phyloP scores from a whole-genome alignment of 2,888 invertebrate genomes.

The Oscheius myriophilus region DNA sequence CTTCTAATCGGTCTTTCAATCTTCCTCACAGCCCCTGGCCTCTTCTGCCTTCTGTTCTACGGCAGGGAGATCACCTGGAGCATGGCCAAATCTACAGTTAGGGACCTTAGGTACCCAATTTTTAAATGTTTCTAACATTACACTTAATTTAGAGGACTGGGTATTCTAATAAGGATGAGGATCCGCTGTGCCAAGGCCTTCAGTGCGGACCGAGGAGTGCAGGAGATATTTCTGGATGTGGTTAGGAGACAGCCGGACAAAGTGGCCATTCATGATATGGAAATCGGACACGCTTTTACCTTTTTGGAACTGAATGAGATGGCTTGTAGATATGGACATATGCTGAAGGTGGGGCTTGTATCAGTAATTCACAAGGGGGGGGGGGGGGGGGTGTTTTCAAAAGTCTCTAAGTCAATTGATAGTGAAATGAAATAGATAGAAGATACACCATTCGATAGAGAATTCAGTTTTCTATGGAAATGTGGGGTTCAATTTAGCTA shows the following conservation, averaged over 20 bases:
- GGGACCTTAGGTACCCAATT: constrained; percentile 15
- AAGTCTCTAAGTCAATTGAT: no score
- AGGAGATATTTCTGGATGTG: constrained; percentile 27
- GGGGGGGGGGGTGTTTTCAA: neutral
- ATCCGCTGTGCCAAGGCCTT: constrained; percentile 25
- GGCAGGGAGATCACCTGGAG: constrained; percentile 5
- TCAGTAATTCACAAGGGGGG: no score
- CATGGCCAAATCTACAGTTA: constrained; percentile 3
- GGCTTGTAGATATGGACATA: constrained; percentile 31
- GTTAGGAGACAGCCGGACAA: constrained; percentile 29
- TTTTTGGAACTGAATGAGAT: constrained; percentile 35
- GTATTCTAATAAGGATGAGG: constrained; percentile 21
- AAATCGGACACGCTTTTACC: constrained; percentile 24
- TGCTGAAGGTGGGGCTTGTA: constrained; percentile 31
- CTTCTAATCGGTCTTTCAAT: no score
- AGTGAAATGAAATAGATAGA: no score
- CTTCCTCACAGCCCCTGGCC: no score
- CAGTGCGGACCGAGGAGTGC: constrained; percentile 22
- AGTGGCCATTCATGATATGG: constrained; percentile 36
- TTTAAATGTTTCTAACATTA: neutral
- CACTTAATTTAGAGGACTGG: constrained; percentile 28
- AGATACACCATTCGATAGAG: no score
- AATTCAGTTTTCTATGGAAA: no score
- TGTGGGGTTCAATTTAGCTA: no score
- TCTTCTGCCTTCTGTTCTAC: constrained; percentile 15